Percentiles rank a stretch among this genome's conserved stretches.
Evolutionary conservation across 2,113 vertebrate species (phyloP).

Genomic region (Elachura formosa): DNA sequence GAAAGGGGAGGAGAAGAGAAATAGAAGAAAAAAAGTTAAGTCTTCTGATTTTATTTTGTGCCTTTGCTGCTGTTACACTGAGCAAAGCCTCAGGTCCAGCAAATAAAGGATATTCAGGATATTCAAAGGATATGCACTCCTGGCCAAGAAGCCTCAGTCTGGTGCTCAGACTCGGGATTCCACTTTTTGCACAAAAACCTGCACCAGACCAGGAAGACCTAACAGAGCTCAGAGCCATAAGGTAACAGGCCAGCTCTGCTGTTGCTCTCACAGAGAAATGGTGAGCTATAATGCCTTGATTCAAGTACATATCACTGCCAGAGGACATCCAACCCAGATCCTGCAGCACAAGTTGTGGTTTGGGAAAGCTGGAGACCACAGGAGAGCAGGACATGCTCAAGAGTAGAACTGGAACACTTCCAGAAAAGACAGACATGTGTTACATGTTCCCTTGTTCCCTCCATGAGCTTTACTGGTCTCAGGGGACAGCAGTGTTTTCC

Average conservation of each 20-base stretch:
- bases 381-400: background rate
- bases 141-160: background rate
- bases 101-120: background rate
- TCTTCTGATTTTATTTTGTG: background rate
- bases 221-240: background rate
- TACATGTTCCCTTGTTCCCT: accelerated
- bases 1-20: constrained; percentile 21
- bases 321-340: background rate
- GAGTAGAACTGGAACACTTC: background rate
- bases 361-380: background rate
- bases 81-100: background rate
- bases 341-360: background rate
- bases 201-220: background rate
- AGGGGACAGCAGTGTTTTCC: background rate
- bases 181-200: background rate
- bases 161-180: background rate
- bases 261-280: background rate
- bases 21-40: background rate
- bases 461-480: background rate
- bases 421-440: background rate
- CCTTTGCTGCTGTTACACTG: background rate
- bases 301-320: background rate
- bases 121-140: background rate
- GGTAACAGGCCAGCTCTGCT: background rate
- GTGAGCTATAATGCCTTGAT: background rate